phyloP scores from a whole-genome alignment of 2,113 vertebrate species.

The Noturus placidus region DNA sequence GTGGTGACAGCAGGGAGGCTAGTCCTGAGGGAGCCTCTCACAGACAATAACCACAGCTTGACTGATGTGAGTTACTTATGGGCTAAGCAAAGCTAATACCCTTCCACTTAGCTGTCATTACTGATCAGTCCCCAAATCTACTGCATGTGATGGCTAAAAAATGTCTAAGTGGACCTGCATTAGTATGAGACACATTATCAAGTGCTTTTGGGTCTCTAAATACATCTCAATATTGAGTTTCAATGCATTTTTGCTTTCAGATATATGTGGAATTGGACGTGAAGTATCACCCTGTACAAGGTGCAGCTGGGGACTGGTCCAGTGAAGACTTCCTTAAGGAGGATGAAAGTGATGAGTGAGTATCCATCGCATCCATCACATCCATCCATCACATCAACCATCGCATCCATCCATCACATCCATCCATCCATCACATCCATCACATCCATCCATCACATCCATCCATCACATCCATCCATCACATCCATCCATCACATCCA shows the following conservation, averaged over 20 bases:
- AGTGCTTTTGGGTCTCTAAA: neutral
- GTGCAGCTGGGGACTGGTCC: constrained; percentile 79
- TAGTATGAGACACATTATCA: no score
- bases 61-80: constrained; percentile 74
- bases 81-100: constrained; percentile 1
- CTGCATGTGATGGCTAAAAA: neutral
- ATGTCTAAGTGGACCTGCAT: neutral
- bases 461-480: no score
- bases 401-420: no score
- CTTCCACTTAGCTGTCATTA: neutral
- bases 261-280: constrained; percentile 89
- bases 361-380: no score
- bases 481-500: no score
- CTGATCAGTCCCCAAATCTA: neutral
- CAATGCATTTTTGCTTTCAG: constrained; percentile 60
- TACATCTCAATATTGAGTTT: neutral
- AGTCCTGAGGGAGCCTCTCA: constrained; percentile 79
- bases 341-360: constrained; percentile 69
- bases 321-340: constrained; percentile 78
- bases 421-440: no score
- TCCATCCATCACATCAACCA: no score
- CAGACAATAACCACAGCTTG: constrained; percentile 77
- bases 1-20: constrained; percentile 78
- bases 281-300: constrained; percentile 83
- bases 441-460: no score